Evolutionary conservation across 2,797 vertebrate genomes (phyloP).

Genomic region (Melanotaenia trifasciata): DNA sequence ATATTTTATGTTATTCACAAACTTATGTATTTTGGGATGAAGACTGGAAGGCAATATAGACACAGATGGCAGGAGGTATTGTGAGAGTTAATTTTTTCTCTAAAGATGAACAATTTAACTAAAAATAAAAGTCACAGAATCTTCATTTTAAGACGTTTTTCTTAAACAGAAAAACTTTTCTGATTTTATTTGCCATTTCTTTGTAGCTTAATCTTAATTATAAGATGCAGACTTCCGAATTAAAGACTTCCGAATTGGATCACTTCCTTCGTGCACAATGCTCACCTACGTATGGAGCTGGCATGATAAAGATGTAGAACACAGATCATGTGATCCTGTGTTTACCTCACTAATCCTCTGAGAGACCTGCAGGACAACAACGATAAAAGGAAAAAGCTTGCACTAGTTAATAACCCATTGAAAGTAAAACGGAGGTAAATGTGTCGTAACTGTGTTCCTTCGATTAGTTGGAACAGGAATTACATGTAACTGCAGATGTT

Average conservation of each 20-base stretch:
- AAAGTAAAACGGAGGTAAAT: neutral
- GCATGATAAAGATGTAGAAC: constrained; percentile 55
- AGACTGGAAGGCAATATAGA: neutral
- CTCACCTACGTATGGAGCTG: constrained; percentile 48
- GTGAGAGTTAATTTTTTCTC: neutral
- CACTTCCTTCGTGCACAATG: constrained; percentile 23
- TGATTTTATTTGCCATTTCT: neutral
- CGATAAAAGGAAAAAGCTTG: neutral
- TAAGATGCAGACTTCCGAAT: constrained; percentile 7
- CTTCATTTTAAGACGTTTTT: neutral
- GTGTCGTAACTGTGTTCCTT: neutral
- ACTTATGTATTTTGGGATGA: neutral
- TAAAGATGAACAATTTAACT: neutral
- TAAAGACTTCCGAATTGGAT: neutral
- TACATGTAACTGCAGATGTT: neutral
- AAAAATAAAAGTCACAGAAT: neutral
- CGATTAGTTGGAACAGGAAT: neutral
- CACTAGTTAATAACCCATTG: neutral
- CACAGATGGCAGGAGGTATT: neutral
- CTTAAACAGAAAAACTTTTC: neutral
- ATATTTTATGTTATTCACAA: neutral
- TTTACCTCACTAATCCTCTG: constrained; percentile 66
- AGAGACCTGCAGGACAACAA: constrained; percentile 34
- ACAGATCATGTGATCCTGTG: constrained; percentile 52
- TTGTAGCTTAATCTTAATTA: neutral